Conservation (phyloP, 2,888 invertebrate species). For the Altica lythri region DNA sequence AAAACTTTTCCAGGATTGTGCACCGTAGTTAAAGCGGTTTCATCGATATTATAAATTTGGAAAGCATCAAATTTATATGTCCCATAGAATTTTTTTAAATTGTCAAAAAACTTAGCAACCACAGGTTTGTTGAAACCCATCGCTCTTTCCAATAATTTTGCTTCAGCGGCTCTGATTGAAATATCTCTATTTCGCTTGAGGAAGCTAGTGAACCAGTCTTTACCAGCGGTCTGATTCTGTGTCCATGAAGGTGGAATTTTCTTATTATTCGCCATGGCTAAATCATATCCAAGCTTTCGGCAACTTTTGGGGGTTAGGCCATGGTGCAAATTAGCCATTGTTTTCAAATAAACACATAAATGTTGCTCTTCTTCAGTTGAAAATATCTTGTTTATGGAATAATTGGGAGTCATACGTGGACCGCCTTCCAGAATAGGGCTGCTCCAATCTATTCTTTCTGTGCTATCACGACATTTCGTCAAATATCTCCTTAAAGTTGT, state of each 20-base stretch:
- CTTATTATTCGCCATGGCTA: conserved; percentile 4
- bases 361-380: conserved; percentile 17
- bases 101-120: conserved; percentile 26
- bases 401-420: not conserved
- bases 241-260: conserved; percentile 8
- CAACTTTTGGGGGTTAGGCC: conserved; percentile 19
- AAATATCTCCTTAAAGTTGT: too few relatives aligned
- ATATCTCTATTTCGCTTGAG: conserved; percentile 2
- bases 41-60: conserved; percentile 22
- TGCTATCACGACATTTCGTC: too few relatives aligned
- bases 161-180: not conserved
- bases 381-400: conserved; percentile 14
- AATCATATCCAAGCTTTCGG: conserved; percentile 20
- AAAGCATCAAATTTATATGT: conserved; percentile 24
- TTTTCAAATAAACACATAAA: conserved; percentile 12
- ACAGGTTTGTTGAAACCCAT: conserved; percentile 32
- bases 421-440: not conserved
- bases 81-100: conserved; percentile 20
- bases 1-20: conserved; percentile 32
- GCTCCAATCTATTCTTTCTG: too few relatives aligned
- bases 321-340: conserved; percentile 23
- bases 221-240: conserved; percentile 10
- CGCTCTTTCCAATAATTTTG: conserved; percentile 4
- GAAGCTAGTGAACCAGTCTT: not conserved
- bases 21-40: conserved; percentile 15